These are phyloP conservation scores for Cyclina sinensis DNA, from an alignment of 1,140 invertebrate genomes.

Conservation along the genomic window DNA sequence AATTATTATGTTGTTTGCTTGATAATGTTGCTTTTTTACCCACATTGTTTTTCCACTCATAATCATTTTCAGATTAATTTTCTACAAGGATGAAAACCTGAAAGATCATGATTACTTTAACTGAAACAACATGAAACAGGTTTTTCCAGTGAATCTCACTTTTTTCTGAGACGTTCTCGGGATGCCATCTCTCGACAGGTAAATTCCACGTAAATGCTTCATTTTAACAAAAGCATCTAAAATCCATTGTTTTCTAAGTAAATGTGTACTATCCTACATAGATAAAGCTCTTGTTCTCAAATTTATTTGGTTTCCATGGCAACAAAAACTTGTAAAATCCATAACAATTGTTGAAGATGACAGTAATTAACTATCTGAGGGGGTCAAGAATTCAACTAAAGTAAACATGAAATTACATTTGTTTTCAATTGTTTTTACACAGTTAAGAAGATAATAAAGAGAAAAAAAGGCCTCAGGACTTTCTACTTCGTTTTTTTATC, in stretches of 20 bases:
- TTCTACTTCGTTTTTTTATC: not conserved
- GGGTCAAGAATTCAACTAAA: slow-evolving; percentile 55
- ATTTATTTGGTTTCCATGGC: slow-evolving; percentile 66
- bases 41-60: slow-evolving; percentile 39
- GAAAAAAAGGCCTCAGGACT: not conserved
- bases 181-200: slow-evolving; percentile 53
- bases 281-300: slow-evolving; percentile 65
- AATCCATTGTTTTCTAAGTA: slow-evolving; percentile 69
- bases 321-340: slow-evolving; percentile 63
- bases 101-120: slow-evolving; percentile 44
- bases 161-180: slow-evolving; percentile 42
- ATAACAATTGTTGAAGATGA: slow-evolving; percentile 62
- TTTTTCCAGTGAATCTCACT: slow-evolving; percentile 12
- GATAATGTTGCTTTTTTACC: slow-evolving; percentile 29
- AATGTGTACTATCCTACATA: slow-evolving; percentile 65
- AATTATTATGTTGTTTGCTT: slow-evolving; percentile 11
- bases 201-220: slow-evolving; percentile 66
- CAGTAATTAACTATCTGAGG: slow-evolving; percentile 53
- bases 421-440: slow-evolving; percentile 59
- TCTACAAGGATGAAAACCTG: slow-evolving; percentile 37
- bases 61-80: slow-evolving; percentile 58
- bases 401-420: slow-evolving; percentile 40
- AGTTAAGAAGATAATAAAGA: not conserved
- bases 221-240: slow-evolving; percentile 69
- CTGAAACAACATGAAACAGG: slow-evolving; percentile 46